A percentile compares a stretch with the other conserved stretches of the same genome.
phyloP scores from a whole-genome alignment of 2,888 invertebrate species.

The Lepidochrysops patricia region DNA sequence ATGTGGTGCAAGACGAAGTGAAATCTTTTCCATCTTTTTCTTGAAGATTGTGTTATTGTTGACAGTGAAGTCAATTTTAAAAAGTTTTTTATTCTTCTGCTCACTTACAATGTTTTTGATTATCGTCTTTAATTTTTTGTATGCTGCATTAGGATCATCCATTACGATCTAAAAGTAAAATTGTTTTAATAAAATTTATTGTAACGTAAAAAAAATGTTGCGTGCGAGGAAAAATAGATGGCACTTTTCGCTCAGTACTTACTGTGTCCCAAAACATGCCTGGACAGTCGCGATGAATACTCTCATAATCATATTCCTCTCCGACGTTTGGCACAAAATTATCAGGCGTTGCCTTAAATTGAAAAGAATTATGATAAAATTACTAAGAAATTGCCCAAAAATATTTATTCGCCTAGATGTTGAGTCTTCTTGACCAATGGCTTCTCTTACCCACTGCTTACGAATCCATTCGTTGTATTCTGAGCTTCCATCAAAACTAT shows the following conservation, averaged over 20 bases:
- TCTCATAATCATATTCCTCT: conserved; percentile 48
- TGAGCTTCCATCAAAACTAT: not conserved
- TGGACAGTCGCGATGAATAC: conserved; percentile 45
- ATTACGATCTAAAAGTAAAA: conserved; percentile 40
- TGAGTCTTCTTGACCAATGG: not conserved
- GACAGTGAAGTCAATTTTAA: conserved; percentile 52
- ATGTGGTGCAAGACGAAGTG: conserved; percentile 49
- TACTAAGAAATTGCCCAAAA: not conserved
- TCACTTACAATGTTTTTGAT: conserved; percentile 44
- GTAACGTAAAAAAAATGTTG: too few relatives aligned
- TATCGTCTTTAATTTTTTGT: conserved; percentile 44
- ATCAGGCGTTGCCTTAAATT: conserved; percentile 32
- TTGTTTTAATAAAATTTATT: too few relatives aligned
- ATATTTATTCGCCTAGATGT: not conserved
- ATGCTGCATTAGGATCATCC: conserved; percentile 50
- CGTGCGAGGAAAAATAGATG: not conserved
- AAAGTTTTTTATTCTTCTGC: conserved; percentile 46
- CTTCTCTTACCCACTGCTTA: not conserved
- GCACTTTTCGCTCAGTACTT: conserved; percentile 25
- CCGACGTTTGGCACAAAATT: conserved; percentile 25
- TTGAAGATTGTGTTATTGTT: conserved; percentile 36
- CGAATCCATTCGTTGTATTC: not conserved
- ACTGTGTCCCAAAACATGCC: conserved; percentile 62
- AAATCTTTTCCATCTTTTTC: conserved; percentile 38
- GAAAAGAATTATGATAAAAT: not conserved